Percentiles rank a stretch among this genome's conserved stretches.
Conservation (phyloP, 2,113 vertebrate species). For the Atherinomorus stipes region DNA sequence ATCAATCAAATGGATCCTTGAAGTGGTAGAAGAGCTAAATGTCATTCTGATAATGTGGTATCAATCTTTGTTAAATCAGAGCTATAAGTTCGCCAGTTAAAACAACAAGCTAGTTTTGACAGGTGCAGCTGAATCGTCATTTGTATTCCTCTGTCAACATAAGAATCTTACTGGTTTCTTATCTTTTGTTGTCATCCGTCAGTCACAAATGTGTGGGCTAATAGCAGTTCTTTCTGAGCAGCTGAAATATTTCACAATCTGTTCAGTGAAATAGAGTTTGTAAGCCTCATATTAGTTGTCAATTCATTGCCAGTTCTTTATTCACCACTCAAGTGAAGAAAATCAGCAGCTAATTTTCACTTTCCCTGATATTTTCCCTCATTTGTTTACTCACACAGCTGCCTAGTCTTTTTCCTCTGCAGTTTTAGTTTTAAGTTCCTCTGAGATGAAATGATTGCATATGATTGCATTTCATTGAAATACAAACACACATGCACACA, state of each 20-base stretch:
- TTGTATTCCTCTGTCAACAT: slow-evolving; percentile 22
- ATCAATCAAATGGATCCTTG: slow-evolving; percentile 28
- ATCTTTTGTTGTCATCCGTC: slow-evolving; percentile 12
- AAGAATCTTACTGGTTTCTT: slow-evolving; percentile 32
- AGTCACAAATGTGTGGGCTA: not conserved
- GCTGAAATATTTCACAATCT: too few relatives aligned
- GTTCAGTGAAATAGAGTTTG: too few relatives aligned
- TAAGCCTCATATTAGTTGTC: too few relatives aligned
- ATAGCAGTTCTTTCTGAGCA: not conserved
- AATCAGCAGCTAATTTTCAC: too few relatives aligned
- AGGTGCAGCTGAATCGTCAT: slow-evolving; percentile 14
- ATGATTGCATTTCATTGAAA: not conserved
- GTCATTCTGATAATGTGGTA: not conserved
- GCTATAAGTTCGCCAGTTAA: slow-evolving; percentile 20
- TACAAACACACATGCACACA: slow-evolving; percentile 9
- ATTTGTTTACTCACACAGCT: slow-evolving; percentile 13
- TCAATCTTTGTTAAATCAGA: not conserved
- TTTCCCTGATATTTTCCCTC: too few relatives aligned
- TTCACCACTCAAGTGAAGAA: too few relatives aligned
- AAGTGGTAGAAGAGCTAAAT: slow-evolving; percentile 16
- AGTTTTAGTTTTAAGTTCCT: not conserved
- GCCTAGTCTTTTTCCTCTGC: slow-evolving; percentile 12
- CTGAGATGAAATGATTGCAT: not conserved
- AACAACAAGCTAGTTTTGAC: slow-evolving; percentile 21
- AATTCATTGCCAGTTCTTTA: too few relatives aligned